Base-by-base conservation (phyloP, 2,113 vertebrate genomes). In the Vireo altiloquus region DNA sequence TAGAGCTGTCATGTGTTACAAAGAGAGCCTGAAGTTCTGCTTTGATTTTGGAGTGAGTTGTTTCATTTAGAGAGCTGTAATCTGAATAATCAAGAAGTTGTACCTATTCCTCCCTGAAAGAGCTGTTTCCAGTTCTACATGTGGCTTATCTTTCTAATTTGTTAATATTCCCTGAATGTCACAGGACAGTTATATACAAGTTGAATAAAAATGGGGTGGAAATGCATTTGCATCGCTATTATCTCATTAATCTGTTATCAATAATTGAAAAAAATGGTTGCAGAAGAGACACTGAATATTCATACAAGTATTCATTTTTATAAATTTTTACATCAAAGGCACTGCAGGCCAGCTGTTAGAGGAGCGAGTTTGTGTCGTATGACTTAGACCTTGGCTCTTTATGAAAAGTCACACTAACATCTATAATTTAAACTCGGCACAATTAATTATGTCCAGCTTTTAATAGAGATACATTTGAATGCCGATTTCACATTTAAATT, bases 401-500 rank as follows among this genome's bases (percentile, higher is more conserved):
- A 37, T 44, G 76, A 88, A 70, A 84, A 87, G 44, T 90, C 69
- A 83, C 3, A 5, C 24, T 49, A 72, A 53, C 49, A 85, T 76
- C 53, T 53, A 9, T 75, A 75, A 87, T 91, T 93, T 91, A 72
- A 85, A 88, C 85, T 91, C 59, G 70, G 31, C 5, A 3, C 50
- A 78, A 57, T 87, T 94, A 91, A 80, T 91, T 75, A 82, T 61
- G 54, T 90, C 87, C 84, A 95, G 30, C 22, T 96, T 25, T 74
- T 89, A 86, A 90, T 47, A 65, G 47, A 82, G 84, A 82, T 87
- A 80, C 15, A 77, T 91, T 92, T 92, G 19, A 87, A 60, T 68
- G 40, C 39, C 50, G 77, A 27, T 68, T 95, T 85, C 70, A 59
- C 52, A 50, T 94, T 94, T 86, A 61, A 90, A 80, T 76, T 53